Conservation (phyloP, 2,113 vertebrate genomes). For the Acanthochromis polyacanthus region DNA sequence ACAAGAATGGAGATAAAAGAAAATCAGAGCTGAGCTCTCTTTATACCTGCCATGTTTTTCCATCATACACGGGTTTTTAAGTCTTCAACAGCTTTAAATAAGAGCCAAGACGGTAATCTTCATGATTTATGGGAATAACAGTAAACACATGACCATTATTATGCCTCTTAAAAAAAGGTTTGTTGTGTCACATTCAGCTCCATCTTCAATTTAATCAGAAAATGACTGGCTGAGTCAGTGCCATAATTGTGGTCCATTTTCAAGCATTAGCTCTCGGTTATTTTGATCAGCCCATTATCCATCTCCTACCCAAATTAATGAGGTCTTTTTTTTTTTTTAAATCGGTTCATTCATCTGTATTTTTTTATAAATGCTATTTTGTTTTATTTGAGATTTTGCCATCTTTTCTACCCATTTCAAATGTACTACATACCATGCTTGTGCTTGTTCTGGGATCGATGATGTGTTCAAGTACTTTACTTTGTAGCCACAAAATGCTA, state of each 20-base stretch:
- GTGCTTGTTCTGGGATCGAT: too few relatives aligned
- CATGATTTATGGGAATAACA: background rate
- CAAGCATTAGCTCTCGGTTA: conserved; percentile 20
- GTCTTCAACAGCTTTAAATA: background rate
- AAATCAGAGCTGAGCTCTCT: background rate
- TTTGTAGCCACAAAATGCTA: background rate
- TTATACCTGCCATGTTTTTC: background rate
- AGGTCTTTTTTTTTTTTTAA: background rate
- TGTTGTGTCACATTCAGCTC: background rate
- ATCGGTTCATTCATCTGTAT: conserved; percentile 6
- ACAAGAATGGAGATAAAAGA: conserved; percentile 9
- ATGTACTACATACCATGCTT: background rate
- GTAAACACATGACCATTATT: background rate
- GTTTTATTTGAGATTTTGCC: background rate
- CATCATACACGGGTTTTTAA: background rate
- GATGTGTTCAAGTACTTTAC: background rate
- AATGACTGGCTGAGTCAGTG: conserved; percentile 6
- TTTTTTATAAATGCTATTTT: background rate
- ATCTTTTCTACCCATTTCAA: background rate
- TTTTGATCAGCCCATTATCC: conserved; percentile 12
- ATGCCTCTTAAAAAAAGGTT: background rate
- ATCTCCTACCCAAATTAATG: conserved; percentile 14
- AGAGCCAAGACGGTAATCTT: background rate
- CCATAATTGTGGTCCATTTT: conserved; percentile 22
- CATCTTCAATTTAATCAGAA: conserved; percentile 2